A percentile compares a stretch with the other conserved stretches of the same genome.
Conservation (phyloP, 2,888 invertebrate genomes). For the Drosophila pseudotalamancana region DNA sequence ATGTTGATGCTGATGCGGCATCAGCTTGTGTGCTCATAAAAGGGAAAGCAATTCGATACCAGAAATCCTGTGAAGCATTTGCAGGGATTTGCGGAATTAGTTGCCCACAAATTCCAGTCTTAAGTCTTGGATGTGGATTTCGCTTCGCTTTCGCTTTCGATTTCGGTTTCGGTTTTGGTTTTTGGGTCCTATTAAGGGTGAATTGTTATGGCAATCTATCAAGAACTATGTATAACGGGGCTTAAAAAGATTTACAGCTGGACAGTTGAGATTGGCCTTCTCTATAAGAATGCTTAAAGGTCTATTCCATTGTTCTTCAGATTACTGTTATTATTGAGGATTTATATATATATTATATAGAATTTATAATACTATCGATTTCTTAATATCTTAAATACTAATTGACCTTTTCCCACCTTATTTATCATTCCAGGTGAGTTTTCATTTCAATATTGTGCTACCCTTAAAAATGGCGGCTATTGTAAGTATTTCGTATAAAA, state of each 20-base stretch:
- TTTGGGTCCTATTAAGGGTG: conserved; percentile 34
- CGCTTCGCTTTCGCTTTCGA: not conserved
- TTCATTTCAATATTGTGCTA: conserved; percentile 18
- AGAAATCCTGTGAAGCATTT: conserved; percentile 69
- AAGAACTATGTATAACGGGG: conserved; percentile 13
- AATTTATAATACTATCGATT: not conserved
- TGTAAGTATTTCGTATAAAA: conserved; percentile 62
- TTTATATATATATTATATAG: not conserved
- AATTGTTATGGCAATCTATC: conserved; percentile 34
- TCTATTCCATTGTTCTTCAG: not conserved
- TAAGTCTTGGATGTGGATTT: conserved; percentile 13
- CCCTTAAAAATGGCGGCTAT: conserved; percentile 39
- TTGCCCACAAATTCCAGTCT: conserved; percentile 45
- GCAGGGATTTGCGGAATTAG: conserved; percentile 71
- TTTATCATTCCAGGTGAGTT: conserved; percentile 67
- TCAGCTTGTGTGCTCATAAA: conserved; percentile 34
- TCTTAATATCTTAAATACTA: conserved; percentile 10
- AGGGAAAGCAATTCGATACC: conserved; percentile 56
- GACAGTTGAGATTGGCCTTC: conserved; percentile 15
- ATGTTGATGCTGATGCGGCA: conserved; percentile 2
- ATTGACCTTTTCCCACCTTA: conserved; percentile 9
- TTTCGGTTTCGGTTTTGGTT: conserved; percentile 5
- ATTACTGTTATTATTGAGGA: not conserved
- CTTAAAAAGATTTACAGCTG: conserved; percentile 27
- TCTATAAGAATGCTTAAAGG: not conserved